Conservation (phyloP, 2,113 vertebrate species). For the Lichenostomus cassidix region DNA sequence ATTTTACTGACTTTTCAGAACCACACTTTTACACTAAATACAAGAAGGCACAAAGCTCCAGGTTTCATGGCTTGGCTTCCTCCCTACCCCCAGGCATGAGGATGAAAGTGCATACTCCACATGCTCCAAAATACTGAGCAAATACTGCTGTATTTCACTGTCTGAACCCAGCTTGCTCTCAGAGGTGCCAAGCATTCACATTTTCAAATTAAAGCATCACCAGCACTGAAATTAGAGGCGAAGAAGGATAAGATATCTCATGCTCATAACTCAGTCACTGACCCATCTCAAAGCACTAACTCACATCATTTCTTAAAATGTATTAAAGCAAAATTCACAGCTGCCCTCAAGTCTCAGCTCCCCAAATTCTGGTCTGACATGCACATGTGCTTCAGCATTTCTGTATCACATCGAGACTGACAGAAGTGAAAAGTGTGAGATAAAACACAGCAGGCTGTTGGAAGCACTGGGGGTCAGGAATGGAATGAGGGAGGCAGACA, state of each 20-base stretch:
- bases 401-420: neutral
- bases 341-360: neutral
- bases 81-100: neutral
- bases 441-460: neutral
- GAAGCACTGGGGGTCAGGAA: neutral
- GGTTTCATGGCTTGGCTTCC: neutral
- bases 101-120: neutral
- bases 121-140: neutral
- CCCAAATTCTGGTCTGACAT: neutral
- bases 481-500: neutral
- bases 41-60: neutral
- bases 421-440: neutral
- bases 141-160: neutral
- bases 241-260: neutral
- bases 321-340: neutral
- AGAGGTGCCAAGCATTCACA: neutral
- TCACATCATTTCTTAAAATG: neutral
- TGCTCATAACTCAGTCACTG: neutral
- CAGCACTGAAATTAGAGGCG: neutral
- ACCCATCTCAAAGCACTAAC: neutral
- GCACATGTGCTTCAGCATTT: neutral
- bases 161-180: neutral
- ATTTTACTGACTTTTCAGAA: neutral
- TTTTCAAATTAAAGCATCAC: neutral
- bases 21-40: neutral